A percentile compares a stretch with the other conserved stretches of the same genome.
phyloP scores from a whole-genome alignment of 2,113 vertebrate species.

The Excalfactoria chinensis region DNA sequence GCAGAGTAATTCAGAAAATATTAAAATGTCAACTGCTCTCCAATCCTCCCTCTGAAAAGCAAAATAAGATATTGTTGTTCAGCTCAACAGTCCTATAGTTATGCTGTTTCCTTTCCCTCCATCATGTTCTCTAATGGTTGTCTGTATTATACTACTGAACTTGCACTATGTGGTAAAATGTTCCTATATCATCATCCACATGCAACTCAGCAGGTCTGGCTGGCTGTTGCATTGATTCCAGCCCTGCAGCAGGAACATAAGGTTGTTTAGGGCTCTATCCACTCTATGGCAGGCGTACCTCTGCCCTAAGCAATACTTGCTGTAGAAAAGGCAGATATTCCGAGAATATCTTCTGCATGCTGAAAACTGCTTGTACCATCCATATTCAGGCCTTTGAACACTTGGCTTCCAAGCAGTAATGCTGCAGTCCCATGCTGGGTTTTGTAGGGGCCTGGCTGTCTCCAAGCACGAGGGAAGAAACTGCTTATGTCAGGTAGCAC shows the following conservation, averaged over 20 bases:
- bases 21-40: conserved; percentile 56
- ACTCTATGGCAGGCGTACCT: not conserved
- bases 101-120: not conserved
- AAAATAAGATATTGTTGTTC: conserved; percentile 16
- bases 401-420: not conserved
- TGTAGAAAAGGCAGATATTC: not conserved
- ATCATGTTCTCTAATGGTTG: not conserved
- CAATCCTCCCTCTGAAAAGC: conserved; percentile 15
- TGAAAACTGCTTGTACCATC: not conserved
- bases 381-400: not conserved
- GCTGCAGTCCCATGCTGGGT: not conserved
- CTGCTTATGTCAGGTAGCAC: not conserved
- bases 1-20: conserved; percentile 62
- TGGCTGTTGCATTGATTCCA: not conserved
- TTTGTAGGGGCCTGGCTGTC: not conserved
- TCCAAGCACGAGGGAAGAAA: not conserved
- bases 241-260: not conserved
- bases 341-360: too few relatives aligned
- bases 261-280: not conserved
- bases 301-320: not conserved
- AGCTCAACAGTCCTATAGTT: conserved; percentile 10
- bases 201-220: not conserved
- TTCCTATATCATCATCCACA: not conserved
- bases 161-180: not conserved
- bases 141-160: not conserved